Conservation (phyloP, 1,140 invertebrate species). For the Ditylenchus dipsaci region DNA sequence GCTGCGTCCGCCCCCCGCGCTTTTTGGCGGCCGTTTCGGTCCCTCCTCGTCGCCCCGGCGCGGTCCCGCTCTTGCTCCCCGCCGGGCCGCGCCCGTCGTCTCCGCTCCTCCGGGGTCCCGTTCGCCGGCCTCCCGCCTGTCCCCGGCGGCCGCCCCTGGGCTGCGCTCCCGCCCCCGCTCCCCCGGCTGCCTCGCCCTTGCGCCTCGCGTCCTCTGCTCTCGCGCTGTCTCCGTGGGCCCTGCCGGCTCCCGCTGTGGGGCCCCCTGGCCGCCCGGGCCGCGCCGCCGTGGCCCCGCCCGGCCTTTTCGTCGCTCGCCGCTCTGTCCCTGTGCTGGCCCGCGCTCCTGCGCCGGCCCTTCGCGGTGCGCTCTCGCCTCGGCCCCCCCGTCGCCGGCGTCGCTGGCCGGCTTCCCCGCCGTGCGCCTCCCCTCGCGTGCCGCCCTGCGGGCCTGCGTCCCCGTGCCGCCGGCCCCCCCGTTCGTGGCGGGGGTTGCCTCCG, state of each 20-base stretch:
- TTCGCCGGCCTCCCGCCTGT: neutral
- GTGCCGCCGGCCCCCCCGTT: neutral
- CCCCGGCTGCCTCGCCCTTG: neutral
- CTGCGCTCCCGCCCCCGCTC: neutral
- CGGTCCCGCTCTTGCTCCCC: neutral
- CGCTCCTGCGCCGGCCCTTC: neutral
- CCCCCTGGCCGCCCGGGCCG: neutral
- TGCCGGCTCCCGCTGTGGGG: neutral
- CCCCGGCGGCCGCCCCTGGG: neutral
- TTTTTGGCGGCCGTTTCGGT: too few relatives aligned
- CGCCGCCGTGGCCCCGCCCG: neutral
- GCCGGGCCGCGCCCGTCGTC: neutral
- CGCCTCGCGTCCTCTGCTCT: neutral
- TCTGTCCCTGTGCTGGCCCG: neutral
- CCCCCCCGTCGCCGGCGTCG: neutral
- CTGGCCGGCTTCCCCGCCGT: neutral
- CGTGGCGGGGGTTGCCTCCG: too few relatives aligned
- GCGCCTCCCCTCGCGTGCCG: neutral
- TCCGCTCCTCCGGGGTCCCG: neutral
- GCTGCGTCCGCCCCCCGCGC: too few relatives aligned
- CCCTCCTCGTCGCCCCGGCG: neutral
- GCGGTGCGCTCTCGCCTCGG: neutral
- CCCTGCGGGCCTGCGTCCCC: neutral
- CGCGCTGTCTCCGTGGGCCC: neutral
- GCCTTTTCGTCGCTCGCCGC: neutral